Evolutionary conservation across 2,113 vertebrate species (phyloP).

Genomic region (Cervus canadensis): DNA sequence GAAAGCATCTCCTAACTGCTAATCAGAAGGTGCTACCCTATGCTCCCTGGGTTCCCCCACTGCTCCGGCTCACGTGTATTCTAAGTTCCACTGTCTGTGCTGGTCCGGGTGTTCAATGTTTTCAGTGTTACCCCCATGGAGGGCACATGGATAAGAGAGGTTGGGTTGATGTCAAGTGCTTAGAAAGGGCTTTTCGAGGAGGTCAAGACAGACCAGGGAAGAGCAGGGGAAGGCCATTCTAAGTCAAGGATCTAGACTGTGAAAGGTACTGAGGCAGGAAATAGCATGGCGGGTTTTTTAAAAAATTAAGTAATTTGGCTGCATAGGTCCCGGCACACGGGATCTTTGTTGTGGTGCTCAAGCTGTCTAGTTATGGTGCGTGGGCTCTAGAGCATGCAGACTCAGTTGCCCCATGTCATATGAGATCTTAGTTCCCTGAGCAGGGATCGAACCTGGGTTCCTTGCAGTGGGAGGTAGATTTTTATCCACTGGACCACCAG

Average conservation of each 20-base stretch:
- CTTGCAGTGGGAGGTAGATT: neutral
- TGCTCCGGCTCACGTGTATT: accelerated
- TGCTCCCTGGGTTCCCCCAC: accelerated
- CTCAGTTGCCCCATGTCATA: neutral
- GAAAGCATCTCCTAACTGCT: neutral
- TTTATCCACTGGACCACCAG: neutral
- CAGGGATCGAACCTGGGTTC: neutral
- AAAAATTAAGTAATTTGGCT: neutral
- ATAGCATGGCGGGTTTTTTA: neutral
- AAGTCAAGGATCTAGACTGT: neutral
- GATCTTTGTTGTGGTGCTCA: neutral
- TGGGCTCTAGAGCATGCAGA: neutral
- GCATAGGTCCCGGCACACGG: neutral
- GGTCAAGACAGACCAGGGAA: neutral
- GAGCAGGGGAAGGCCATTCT: neutral
- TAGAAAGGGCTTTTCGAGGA: neutral
- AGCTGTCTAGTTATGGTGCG: neutral
- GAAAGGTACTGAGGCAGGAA: neutral
- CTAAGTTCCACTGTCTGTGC: accelerated
- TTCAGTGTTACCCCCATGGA: neutral
- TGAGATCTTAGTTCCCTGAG: neutral
- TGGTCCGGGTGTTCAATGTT: neutral
- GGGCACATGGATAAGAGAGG: neutral
- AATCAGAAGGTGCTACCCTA: neutral
- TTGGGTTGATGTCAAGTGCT: neutral